A percentile compares a stretch with the other conserved stretches of the same genome.
These are phyloP conservation scores for Coranthus polyacanthus DNA, from an alignment of 2,797 vertebrate genomes.

Conservation along the genomic window DNA sequence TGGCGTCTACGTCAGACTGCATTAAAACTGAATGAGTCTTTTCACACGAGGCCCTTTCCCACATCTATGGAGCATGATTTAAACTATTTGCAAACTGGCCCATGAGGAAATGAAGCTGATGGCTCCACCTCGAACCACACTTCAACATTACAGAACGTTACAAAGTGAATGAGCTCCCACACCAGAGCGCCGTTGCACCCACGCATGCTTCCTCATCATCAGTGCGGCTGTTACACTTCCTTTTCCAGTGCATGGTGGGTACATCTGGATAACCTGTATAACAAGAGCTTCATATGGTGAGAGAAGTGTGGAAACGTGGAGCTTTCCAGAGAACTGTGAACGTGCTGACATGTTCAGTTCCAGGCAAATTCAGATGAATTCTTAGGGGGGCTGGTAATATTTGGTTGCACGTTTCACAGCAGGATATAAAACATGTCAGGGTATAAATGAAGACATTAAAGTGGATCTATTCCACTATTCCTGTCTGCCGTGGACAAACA, in stretches of 20 bases:
- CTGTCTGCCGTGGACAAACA: conserved; percentile 7
- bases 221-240: conserved; percentile 64
- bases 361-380: conserved; percentile 66
- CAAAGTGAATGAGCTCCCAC: conserved; percentile 46
- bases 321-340: conserved; percentile 53
- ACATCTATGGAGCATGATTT: too few relatives aligned
- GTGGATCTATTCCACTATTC: conserved; percentile 26
- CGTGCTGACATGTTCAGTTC: conserved; percentile 67
- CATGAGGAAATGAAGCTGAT: conserved; percentile 54
- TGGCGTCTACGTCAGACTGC: not conserved
- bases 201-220: conserved; percentile 60
- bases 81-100: not conserved
- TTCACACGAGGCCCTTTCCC: conserved; percentile 25
- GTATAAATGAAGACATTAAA: conserved; percentile 54
- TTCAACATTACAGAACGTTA: conserved; percentile 41
- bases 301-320: conserved; percentile 59
- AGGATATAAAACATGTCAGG: conserved; percentile 37
- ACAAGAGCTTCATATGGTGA: conserved; percentile 45
- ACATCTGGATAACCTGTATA: conserved; percentile 75
- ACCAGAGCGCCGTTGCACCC: conserved; percentile 49
- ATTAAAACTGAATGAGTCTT: conserved; percentile 15
- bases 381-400: conserved; percentile 49
- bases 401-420: conserved; percentile 48
- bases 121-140: conserved; percentile 36
- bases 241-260: conserved; percentile 69